phyloP scores from a whole-genome alignment of 2,888 invertebrate species.

The Tetragnatha montana region DNA sequence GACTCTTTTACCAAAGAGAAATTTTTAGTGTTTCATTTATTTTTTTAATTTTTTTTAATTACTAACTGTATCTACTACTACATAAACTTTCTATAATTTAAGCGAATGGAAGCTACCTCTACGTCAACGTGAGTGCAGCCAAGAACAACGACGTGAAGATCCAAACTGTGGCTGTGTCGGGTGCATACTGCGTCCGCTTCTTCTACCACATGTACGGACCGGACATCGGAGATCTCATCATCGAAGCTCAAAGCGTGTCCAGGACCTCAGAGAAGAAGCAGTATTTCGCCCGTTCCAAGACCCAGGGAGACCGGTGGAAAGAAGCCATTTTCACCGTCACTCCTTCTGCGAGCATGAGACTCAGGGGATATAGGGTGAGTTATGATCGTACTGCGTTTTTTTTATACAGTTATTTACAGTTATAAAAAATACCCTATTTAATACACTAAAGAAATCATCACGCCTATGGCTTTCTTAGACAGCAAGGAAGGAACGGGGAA shows the following conservation, averaged over 20 bases:
- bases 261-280: background rate
- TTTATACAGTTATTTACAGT: no score
- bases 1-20: no score
- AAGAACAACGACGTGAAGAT: conserved; percentile 30
- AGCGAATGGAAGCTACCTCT: conserved; percentile 63
- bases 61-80: no score
- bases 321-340: conserved; percentile 34
- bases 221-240: conserved; percentile 51
- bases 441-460: no score
- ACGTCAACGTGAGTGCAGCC: conserved; percentile 40
- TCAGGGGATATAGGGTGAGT: conserved; percentile 49
- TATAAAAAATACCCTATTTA: no score
- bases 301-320: conserved; percentile 67
- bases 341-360: background rate
- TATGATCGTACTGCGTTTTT: no score
- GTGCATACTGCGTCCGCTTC: conserved; percentile 50
- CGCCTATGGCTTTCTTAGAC: no score
- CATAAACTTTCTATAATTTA: no score
- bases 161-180: conserved; percentile 6
- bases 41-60: no score
- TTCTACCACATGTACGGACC: conserved; percentile 70
- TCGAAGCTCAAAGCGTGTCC: background rate
- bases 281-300: conserved; percentile 32
- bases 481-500: no score
- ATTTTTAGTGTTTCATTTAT: no score